Percentiles rank a stretch among this genome's conserved stretches.
phyloP scores from a whole-genome alignment of 2,113 vertebrate genomes.

The Anguilla rostrata region DNA sequence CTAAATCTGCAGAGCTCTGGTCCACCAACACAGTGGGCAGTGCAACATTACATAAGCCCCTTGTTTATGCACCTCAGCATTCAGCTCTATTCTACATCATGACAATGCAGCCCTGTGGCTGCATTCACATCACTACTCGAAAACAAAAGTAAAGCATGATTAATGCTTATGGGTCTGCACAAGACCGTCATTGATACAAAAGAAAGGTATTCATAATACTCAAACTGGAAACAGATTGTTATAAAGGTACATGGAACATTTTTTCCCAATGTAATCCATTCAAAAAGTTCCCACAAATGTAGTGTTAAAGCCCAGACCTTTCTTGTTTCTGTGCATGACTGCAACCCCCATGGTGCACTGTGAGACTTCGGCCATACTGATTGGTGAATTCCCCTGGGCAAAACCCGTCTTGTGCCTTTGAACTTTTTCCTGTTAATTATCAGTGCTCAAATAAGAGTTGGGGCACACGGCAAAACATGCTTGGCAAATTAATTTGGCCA shows the following conservation, averaged over 20 bases:
- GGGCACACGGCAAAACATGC: background rate
- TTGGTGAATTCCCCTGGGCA: background rate
- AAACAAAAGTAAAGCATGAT: background rate
- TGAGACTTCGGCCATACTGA: background rate
- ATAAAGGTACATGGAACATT: background rate
- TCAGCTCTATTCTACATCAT: background rate
- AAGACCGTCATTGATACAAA: background rate
- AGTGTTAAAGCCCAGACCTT: background rate
- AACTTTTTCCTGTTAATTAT: constrained; percentile 8
- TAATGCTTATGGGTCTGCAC: too few species aligned
- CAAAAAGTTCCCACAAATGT: background rate
- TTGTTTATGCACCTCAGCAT: background rate
- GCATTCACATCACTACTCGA: background rate
- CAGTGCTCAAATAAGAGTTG: background rate
- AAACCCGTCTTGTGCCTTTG: background rate
- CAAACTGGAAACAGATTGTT: background rate
- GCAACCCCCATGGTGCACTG: background rate
- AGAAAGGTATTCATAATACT: background rate
- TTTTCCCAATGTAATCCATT: background rate
- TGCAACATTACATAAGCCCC: background rate
- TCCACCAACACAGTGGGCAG: background rate
- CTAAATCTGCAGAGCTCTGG: constrained; percentile 5
- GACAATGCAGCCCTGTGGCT: background rate
- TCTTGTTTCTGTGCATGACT: background rate
- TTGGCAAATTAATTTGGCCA: background rate